Conservation (phyloP, 2,888 invertebrate species). For the Petrophora chlorosata region DNA sequence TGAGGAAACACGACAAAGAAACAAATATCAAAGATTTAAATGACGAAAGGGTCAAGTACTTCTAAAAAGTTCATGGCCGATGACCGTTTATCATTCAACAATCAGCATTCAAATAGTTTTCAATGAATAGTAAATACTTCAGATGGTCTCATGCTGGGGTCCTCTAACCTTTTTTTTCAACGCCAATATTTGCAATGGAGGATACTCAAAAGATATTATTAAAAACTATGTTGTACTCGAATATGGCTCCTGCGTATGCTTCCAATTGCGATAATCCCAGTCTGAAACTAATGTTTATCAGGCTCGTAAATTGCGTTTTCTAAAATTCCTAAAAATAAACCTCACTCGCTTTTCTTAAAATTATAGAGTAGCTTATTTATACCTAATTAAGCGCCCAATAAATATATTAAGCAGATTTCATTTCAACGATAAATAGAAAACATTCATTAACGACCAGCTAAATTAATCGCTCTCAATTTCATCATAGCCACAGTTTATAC, state of each 20-base stretch:
- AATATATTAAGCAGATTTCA: constrained; percentile 8
- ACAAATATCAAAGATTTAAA: not conserved
- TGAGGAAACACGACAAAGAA: constrained; percentile 9
- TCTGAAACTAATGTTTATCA: no score
- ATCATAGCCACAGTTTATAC: constrained; percentile 10
- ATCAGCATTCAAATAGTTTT: no score
- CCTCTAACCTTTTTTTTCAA: no score
- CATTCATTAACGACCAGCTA: constrained; percentile 10
- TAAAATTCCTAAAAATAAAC: no score
- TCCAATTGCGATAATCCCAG: no score
- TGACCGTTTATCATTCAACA: not conserved
- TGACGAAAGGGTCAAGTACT: not conserved
- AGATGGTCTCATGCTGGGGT: no score
- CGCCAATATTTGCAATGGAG: no score
- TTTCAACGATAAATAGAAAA: constrained; percentile 12
- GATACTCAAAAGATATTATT: no score
- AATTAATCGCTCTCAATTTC: constrained; percentile 17
- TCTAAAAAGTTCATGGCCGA: not conserved
- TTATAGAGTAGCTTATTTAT: not conserved
- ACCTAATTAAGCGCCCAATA: not conserved
- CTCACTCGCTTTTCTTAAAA: not conserved
- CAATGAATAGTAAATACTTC: no score
- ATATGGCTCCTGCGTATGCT: no score
- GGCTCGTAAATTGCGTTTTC: no score
- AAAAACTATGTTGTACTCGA: no score